Conservation (phyloP, 2,888 invertebrate species). For the Oscheius onirici region DNA sequence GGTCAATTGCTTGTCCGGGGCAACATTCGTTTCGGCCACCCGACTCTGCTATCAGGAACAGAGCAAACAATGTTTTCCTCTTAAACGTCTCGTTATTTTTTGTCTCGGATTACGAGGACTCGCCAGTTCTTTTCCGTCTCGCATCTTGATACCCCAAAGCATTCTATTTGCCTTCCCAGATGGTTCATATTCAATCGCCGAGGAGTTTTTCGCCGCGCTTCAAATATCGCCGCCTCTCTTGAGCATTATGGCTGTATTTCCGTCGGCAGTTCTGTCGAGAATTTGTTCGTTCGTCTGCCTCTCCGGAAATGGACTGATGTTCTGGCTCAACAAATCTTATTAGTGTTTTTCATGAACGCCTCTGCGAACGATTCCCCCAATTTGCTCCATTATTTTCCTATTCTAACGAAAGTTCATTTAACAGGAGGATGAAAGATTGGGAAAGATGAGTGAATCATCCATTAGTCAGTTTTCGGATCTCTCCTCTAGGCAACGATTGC, state of each 20-base stretch:
- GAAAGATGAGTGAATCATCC: constrained; percentile 14
- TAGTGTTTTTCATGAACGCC: not conserved
- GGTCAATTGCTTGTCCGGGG: constrained; percentile 10
- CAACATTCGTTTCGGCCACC: constrained; percentile 7
- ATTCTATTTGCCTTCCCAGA: too few relatives aligned
- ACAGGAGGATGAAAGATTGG: constrained; percentile 3
- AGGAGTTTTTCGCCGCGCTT: not conserved
- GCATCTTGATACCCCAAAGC: not conserved
- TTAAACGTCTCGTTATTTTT: not conserved
- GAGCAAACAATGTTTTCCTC: constrained; percentile 8
- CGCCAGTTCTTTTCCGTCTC: not conserved
- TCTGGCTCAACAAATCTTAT: not conserved
- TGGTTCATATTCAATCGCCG: not conserved
- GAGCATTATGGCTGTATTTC: not conserved
- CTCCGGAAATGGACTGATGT: not conserved
- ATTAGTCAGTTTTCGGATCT: constrained; percentile 5
- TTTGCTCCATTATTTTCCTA: not conserved
- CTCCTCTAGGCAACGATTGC: constrained; percentile 13
- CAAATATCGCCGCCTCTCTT: not conserved
- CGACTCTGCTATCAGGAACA: constrained; percentile 1
- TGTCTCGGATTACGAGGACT: constrained; percentile 4
- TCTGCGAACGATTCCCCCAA: too few relatives aligned
- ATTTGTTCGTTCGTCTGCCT: too few relatives aligned
- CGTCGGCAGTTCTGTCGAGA: not conserved
- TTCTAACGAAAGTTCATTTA: not conserved